Base-by-base conservation (phyloP, 2,797 vertebrate species). In the Chelon labrosus region DNA sequence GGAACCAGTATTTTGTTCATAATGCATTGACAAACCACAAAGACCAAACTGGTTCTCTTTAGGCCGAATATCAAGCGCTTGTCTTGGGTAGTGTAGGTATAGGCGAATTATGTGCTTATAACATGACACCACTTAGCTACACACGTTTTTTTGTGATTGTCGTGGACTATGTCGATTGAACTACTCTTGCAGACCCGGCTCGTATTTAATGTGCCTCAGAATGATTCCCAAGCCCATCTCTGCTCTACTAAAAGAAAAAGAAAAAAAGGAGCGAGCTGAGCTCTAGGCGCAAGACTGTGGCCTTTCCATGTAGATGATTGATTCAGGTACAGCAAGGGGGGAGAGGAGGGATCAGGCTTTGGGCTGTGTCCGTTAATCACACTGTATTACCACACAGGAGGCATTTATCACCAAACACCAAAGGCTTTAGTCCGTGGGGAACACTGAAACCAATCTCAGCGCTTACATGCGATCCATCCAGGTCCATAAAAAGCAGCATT, bases 391-490 rank as follows among this genome's bases (percentile, higher is more conserved):
- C 91, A 87, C 92, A 93, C 93, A 91, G 89, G 86, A 87, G 91
- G 85, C 90, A 94, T 94, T 94, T 90, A 92, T 94, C 93, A 94
- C 88, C 88, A 86, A 87, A 89, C 90, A 92, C 91, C 91, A 92
- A 93, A 92, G 91, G 91, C 91, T 88, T 83, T 75, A 76, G 90
- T 90, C 92, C 84, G 84, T 54, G 67, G 89, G 88, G 88, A 91
- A 89, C 88, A 85, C 86, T 92, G 91, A 90, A 92, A 92, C 87
- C 87, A 91, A 89, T 92, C 90, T 90, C 86, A 68, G 68, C 58
- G 82, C 89, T 91, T 91, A 86, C 89, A 89, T 83, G 81, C 87
- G 86, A 94, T 93, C 91, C 88, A 92, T 94, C 90, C 84, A 84
- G 79, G 75, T 73, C 88, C 70, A 75, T 52, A 69, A 85, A 91